Percentiles rank a stretch among this genome's conserved stretches.
Evolutionary conservation across 2,888 invertebrate genomes (phyloP).

Genomic region (Lymantria monacha): DNA sequence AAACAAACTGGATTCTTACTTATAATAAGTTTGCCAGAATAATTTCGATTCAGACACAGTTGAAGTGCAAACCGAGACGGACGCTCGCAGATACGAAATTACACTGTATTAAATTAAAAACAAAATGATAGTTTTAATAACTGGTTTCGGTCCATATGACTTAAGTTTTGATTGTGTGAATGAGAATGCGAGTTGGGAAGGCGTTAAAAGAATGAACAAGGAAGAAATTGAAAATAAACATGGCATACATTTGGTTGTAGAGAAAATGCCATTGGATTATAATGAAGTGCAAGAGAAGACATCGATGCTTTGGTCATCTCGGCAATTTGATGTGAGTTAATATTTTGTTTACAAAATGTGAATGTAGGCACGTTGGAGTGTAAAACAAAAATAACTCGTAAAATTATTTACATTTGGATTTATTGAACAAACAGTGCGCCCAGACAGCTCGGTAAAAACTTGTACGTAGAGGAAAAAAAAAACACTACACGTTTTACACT

Average conservation of each 20-base stretch:
- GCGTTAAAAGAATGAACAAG: slow-evolving; percentile 84
- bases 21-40: background rate
- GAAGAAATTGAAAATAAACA: slow-evolving; percentile 35
- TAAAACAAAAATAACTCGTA: too few species aligned
- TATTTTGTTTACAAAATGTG: background rate
- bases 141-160: slow-evolving; percentile 91
- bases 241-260: background rate
- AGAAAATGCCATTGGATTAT: background rate
- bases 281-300: background rate
- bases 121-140: slow-evolving; percentile 74
- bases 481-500: too few species aligned
- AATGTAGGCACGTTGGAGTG: too few species aligned
- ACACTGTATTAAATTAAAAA: background rate
- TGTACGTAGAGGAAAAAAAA: too few species aligned
- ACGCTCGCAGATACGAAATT: background rate
- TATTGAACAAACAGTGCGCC: too few species aligned
- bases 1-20: too few species aligned
- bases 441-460: too few species aligned
- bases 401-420: too few species aligned
- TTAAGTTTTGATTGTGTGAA: slow-evolving; percentile 69
- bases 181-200: slow-evolving; percentile 92
- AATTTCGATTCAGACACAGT: background rate
- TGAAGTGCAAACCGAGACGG: background rate
- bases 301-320: background rate
- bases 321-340: background rate